Evolutionary conservation across 2,113 vertebrate genomes (phyloP).

Genomic region (Pardalotus punctatus): DNA sequence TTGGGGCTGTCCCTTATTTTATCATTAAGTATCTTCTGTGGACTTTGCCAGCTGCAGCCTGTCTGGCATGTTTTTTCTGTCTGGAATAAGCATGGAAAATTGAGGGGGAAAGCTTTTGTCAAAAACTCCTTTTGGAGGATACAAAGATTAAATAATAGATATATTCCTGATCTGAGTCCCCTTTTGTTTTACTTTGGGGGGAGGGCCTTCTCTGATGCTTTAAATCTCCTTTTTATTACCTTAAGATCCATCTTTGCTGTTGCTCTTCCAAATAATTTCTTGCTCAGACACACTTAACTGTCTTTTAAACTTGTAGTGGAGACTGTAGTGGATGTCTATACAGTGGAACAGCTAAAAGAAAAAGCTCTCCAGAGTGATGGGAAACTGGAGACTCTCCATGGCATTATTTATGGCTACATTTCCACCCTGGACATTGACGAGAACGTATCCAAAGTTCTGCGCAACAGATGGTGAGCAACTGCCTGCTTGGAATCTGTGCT

Average conservation of each 20-base stretch:
- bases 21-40: neutral
- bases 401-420: conserved; percentile 87
- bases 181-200: neutral
- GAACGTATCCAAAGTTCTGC: conserved; percentile 79
- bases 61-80: neutral
- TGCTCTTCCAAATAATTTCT: neutral
- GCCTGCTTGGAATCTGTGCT: neutral
- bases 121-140: neutral
- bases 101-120: neutral
- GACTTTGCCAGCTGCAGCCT: neutral
- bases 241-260: neutral
- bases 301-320: conserved; percentile 78
- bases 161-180: neutral
- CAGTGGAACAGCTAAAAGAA: conserved; percentile 73
- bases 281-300: neutral
- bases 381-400: conserved; percentile 73
- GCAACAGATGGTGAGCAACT: conserved; percentile 83
- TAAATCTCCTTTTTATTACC: neutral
- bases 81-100: neutral
- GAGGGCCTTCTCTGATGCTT: neutral
- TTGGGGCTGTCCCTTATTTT: neutral
- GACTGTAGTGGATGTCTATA: conserved; percentile 85
- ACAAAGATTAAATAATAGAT: neutral
- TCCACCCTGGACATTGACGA: conserved; percentile 85
- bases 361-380: conserved; percentile 74